Evolutionary conservation across 1,140 invertebrate genomes (phyloP).

Genomic region (Magallana ariakensis): DNA sequence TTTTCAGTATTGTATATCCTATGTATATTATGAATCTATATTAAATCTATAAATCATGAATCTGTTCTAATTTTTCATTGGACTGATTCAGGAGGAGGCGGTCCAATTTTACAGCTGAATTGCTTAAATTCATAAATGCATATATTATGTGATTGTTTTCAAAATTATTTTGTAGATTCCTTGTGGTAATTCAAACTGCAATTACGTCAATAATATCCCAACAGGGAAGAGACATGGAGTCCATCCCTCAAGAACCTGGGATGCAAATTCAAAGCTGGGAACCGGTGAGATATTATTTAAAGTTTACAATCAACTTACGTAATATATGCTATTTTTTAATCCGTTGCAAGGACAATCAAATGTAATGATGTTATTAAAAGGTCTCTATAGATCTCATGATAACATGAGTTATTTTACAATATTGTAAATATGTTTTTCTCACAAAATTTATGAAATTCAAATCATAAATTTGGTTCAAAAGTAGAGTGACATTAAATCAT

Average conservation of each 20-base stretch:
- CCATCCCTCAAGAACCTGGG: not conserved
- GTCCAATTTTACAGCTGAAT: no score
- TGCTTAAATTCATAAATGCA: no score
- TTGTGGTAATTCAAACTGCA: slow-evolving; percentile 3
- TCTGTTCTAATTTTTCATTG: no score
- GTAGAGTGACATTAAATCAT: no score
- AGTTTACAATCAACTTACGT: not conserved
- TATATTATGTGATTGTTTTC: no score
- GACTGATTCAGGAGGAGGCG: no score
- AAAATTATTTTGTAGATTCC: not conserved
- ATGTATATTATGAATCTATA: no score
- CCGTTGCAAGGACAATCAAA: not conserved
- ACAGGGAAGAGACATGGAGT: no score
- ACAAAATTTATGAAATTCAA: not conserved
- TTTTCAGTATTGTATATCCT: no score
- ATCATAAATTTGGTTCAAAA: not conserved
- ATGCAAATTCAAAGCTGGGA: not conserved
- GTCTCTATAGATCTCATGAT: no score
- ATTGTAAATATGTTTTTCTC: not conserved
- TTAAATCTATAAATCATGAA: no score
- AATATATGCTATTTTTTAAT: not conserved
- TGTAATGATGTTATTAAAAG: not conserved
- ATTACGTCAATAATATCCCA: not conserved
- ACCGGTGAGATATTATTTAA: not conserved
- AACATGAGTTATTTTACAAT: no score